These are phyloP conservation scores for Vultur gryphus DNA, from an alignment of 2,797 vertebrate species.

Conservation along the genomic window DNA sequence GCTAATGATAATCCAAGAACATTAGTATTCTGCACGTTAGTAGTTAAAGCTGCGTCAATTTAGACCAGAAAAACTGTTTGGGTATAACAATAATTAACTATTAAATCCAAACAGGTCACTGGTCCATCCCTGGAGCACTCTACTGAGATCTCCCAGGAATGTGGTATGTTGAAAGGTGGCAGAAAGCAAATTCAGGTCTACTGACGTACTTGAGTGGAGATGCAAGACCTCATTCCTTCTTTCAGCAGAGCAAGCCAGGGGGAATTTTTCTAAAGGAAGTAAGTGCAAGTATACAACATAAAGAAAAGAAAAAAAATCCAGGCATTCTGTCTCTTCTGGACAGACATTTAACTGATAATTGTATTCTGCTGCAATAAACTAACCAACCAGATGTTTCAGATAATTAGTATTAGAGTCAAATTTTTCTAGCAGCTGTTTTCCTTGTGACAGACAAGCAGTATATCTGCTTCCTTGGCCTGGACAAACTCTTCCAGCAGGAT, in stretches of 20 bases:
- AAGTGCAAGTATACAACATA: not conserved
- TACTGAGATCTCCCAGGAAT: not conserved
- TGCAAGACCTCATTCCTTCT: not conserved
- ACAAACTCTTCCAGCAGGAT: not conserved
- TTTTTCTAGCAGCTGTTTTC: constrained; percentile 40
- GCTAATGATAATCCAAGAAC: constrained; percentile 36
- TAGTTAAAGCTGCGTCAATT: constrained; percentile 8
- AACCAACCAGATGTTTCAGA: constrained; percentile 49
- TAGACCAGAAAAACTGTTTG: constrained; percentile 6
- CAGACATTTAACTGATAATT: not conserved
- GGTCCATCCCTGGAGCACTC: not conserved
- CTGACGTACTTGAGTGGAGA: not conserved
- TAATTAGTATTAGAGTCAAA: constrained; percentile 27
- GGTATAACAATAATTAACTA: constrained; percentile 41
- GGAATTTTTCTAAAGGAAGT: not conserved
- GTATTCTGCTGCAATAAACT: constrained; percentile 1
- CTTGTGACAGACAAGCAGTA: not conserved
- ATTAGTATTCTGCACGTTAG: constrained; percentile 16
- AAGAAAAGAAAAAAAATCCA: not conserved
- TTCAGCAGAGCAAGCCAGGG: not conserved
- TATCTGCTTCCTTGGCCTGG: not conserved
- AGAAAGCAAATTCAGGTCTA: not conserved
- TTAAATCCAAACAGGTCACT: not conserved
- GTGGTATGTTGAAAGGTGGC: not conserved
- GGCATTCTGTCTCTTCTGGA: not conserved